These are phyloP conservation scores for Peromyscus nudipes DNA, from an alignment of 2,797 vertebrate species.

Conservation along the genomic window DNA sequence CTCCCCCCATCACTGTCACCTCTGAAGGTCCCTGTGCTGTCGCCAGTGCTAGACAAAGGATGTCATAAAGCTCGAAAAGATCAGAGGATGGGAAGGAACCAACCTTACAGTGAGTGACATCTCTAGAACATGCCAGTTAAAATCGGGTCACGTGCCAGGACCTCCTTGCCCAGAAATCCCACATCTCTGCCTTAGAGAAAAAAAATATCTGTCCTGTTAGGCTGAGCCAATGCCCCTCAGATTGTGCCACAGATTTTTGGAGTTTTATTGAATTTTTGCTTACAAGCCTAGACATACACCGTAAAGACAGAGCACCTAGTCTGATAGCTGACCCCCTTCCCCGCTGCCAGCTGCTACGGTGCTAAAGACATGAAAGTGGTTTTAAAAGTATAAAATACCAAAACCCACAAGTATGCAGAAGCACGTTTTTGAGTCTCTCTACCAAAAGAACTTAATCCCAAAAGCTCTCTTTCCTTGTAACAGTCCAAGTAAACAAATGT, in stretches of 20 bases:
- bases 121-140: not conserved
- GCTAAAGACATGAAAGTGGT: not conserved
- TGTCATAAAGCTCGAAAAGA: not conserved
- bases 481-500: slow-evolving; percentile 70
- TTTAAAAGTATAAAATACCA: not conserved
- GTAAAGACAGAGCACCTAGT: not conserved
- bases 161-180: not conserved
- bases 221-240: not conserved
- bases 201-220: not conserved
- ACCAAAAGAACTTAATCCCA: slow-evolving; percentile 36
- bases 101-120: not conserved
- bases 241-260: not conserved
- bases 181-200: not conserved
- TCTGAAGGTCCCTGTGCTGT: not conserved
- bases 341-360: not conserved
- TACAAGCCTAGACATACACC: not conserved
- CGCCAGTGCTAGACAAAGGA: not conserved
- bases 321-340: not conserved
- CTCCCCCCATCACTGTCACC: not conserved
- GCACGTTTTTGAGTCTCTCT: slow-evolving; percentile 22
- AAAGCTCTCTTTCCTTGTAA: slow-evolving; percentile 62
- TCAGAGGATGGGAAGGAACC: not conserved
- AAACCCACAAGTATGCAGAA: slow-evolving; percentile 25
- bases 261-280: not conserved
- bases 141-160: not conserved